Evolutionary conservation across 2,113 vertebrate genomes (phyloP), one percentile per base, ranked within the genome.

Genomic region (Pampusana beccarii): DNA sequence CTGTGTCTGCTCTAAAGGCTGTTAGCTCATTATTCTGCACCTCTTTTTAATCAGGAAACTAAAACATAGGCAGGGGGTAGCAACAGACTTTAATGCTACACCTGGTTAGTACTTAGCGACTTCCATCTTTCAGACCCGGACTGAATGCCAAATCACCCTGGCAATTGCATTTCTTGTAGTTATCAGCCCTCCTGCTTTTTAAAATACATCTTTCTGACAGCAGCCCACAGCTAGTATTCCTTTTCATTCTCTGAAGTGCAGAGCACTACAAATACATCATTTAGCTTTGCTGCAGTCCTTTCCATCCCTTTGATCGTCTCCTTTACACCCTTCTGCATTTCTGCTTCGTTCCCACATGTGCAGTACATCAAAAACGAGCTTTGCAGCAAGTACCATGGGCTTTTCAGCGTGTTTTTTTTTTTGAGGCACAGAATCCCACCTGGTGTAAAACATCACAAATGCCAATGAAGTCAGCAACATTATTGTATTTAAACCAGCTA

Each of bases 201-300:
- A 86, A 95, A 95, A 89, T 71, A 88, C 40, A 61, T 88, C 88
- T 86, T 93, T 74, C 92, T 83, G 80, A 90, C 72, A 80, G 80
- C 57, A 20, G 82, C 82, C 86, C 92, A 73, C 60, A 95, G 90
- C 56, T 26, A 93, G 79, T 56, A 60, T 81, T 91, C 92, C 83
- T 72, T 86, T 65, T 54, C 80, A 44, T 48, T 95, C 80, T 95
- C 69, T 34, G 79, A 91, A 92, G 93, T 56, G 79, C 85, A 90
- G 85, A 94, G 90, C 85, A 83, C 64, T 92, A 86, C 93, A 90
- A 86, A 95, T 83, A 94, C 46, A 90, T 94, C 71, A 94, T 58
- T 97, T 90, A 25, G 5, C 64, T 97, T 90, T 78, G 66, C 85
- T 95, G 96, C 90, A 94, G 92, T 86, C 87, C 79, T 48, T 82